Percentiles rank a stretch among this genome's conserved stretches.
Conservation (phyloP, 2,888 invertebrate genomes). For the Bombylius major region DNA sequence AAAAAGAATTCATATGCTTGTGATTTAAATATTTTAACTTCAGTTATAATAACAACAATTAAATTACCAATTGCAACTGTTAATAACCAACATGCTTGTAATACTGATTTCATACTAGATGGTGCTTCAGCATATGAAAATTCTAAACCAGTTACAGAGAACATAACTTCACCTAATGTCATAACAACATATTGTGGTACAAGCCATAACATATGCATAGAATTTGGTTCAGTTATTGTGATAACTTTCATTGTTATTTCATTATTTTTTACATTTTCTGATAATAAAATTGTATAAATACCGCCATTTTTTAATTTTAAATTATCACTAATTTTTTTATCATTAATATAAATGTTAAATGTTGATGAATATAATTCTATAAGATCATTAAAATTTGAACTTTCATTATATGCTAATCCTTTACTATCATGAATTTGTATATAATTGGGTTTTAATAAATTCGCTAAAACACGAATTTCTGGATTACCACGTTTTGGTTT, state of each 20-base stretch:
- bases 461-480: conserved; percentile 23
- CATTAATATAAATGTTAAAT: conserved; percentile 21
- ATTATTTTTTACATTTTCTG: conserved; percentile 1
- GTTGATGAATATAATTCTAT: conserved; percentile 17
- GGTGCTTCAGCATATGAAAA: conserved; percentile 61
- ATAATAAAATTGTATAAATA: conserved; percentile 29
- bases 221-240: conserved; percentile 35
- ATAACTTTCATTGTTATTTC: conserved; percentile 9
- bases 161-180: conserved; percentile 50
- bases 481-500: conserved; percentile 30
- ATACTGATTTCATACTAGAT: conserved; percentile 79
- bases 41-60: conserved; percentile 80
- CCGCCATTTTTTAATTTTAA: conserved; percentile 22
- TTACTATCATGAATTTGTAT: background rate
- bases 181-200: conserved; percentile 58
- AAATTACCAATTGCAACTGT: conserved; percentile 90
- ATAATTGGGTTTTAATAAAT: conserved; percentile 12
- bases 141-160: conserved; percentile 56
- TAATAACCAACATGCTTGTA: conserved; percentile 86
- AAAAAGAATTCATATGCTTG: conserved; percentile 81
- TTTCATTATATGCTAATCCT: background rate
- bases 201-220: conserved; percentile 46
- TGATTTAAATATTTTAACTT: conserved; percentile 58
- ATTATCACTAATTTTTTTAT: background rate
- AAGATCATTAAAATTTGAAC: conserved; percentile 10